Percentiles rank a stretch among this genome's conserved stretches.
phyloP scores from a whole-genome alignment of 1,140 invertebrate genomes.

The Reticulitermes speratus region DNA sequence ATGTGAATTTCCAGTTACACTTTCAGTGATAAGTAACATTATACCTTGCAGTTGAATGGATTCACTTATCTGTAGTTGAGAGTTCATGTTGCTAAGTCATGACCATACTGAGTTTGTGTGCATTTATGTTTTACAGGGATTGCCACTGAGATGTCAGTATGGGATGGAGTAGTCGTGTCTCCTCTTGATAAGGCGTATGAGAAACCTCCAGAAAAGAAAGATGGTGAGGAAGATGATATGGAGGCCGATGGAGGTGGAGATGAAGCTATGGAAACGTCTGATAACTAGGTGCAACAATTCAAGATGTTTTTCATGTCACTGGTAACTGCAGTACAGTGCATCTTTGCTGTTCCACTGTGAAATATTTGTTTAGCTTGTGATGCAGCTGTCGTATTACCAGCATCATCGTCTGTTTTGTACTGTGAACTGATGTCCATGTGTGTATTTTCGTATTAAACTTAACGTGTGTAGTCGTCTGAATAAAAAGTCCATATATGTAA shows the following conservation, averaged over 20 bases:
- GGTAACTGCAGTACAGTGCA: background rate
- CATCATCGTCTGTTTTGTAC: background rate
- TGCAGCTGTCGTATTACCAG: background rate
- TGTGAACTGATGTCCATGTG: background rate
- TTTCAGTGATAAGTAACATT: no score
- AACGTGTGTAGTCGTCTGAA: no score
- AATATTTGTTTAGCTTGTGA: background rate
- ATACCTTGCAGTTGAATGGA: no score
- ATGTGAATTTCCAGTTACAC: no score
- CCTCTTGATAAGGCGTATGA: conserved; percentile 90
- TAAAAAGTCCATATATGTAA: no score
- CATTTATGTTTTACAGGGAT: conserved; percentile 46
- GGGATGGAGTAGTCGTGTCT: conserved; percentile 92
- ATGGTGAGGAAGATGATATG: conserved; percentile 58
- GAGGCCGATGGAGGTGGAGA: conserved; percentile 51
- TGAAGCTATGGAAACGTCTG: conserved; percentile 41
- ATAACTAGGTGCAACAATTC: conserved; percentile 31
- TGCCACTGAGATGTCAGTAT: conserved; percentile 84
- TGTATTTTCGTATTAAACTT: background rate
- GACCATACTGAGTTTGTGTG: no score
- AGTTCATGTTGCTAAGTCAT: no score
- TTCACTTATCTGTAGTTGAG: no score
- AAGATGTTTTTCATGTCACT: background rate
- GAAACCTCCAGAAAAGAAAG: conserved; percentile 59
- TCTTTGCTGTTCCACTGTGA: background rate